phyloP scores from a whole-genome alignment of 2,888 invertebrate species.

The Tubiluchus corallicola region DNA sequence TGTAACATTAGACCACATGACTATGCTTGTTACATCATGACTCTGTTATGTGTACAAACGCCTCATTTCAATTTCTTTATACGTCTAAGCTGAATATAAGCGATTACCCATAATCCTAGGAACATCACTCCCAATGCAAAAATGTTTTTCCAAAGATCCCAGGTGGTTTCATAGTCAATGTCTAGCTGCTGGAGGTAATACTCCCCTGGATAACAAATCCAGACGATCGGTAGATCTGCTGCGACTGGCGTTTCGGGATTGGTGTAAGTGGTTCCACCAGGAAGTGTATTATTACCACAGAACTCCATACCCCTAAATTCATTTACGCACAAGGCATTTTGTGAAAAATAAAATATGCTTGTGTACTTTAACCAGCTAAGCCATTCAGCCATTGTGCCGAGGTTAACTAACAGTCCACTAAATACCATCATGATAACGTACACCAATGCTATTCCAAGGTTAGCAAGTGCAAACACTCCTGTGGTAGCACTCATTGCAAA shows the following conservation, averaged over 20 bases:
- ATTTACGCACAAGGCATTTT: constrained; percentile 21
- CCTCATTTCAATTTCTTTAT: no score
- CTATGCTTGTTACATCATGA: no score
- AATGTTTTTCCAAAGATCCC: neutral
- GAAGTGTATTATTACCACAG: no score
- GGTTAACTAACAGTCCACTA: constrained; percentile 26
- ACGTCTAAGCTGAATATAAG: neutral
- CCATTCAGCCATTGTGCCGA: constrained; percentile 21
- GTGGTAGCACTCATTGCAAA: constrained; percentile 25
- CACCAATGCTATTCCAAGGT: constrained; percentile 21
- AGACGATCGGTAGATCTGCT: no score
- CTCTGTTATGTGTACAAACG: no score
- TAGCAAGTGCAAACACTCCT: constrained; percentile 24
- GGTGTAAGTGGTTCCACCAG: no score
- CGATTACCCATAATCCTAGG: neutral
- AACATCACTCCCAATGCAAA: neutral
- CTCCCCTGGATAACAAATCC: no score
- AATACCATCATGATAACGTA: constrained; percentile 31
- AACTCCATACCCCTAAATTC: constrained; percentile 20
- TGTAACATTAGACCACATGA: no score
- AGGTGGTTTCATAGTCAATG: neutral
- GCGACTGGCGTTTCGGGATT: no score
- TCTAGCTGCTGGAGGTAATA: neutral
- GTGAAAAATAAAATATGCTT: constrained; percentile 26
- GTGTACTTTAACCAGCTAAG: constrained; percentile 25